A percentile compares a stretch with the other conserved stretches of the same genome.
Conservation (phyloP, 2,797 vertebrate genomes). For the Macroramphosus scolopax region DNA sequence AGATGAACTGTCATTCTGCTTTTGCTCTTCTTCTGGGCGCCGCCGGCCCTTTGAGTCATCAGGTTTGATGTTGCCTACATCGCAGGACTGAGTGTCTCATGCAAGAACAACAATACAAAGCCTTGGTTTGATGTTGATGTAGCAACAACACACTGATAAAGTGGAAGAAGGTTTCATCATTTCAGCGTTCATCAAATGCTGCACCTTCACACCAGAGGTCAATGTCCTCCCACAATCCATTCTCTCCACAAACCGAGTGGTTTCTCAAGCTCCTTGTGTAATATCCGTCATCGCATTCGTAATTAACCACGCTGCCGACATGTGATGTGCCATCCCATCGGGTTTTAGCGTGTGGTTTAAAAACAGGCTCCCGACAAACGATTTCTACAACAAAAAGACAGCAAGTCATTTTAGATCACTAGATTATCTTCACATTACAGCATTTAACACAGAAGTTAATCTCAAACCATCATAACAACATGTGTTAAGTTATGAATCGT, state of each 20-base stretch:
- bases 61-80: no score
- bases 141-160: no score
- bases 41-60: no score
- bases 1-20: background rate
- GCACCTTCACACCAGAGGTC: slow-evolving; percentile 77
- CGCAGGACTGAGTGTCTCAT: no score
- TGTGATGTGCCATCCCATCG: slow-evolving; percentile 71
- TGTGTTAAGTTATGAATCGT: no score
- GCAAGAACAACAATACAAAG: no score
- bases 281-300: slow-evolving; percentile 80
- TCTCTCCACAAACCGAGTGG: slow-evolving; percentile 59
- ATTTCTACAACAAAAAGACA: slow-evolving; percentile 78
- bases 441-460: background rate
- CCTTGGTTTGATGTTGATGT: no score
- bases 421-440: background rate
- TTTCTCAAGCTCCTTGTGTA: slow-evolving; percentile 47
- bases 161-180: no score
- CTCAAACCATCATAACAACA: no score
- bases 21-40: no score
- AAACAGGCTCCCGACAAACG: slow-evolving; percentile 72
- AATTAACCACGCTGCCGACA: slow-evolving; percentile 70
- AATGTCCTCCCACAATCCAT: slow-evolving; percentile 67
- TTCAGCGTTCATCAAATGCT: slow-evolving; percentile 11
- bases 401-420: slow-evolving; percentile 8
- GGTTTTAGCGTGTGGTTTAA: slow-evolving; percentile 69